A percentile compares a stretch with the other conserved stretches of the same genome.
phyloP scores from a whole-genome alignment of 2,888 invertebrate genomes.

The Cylindroiulus punctatus region DNA sequence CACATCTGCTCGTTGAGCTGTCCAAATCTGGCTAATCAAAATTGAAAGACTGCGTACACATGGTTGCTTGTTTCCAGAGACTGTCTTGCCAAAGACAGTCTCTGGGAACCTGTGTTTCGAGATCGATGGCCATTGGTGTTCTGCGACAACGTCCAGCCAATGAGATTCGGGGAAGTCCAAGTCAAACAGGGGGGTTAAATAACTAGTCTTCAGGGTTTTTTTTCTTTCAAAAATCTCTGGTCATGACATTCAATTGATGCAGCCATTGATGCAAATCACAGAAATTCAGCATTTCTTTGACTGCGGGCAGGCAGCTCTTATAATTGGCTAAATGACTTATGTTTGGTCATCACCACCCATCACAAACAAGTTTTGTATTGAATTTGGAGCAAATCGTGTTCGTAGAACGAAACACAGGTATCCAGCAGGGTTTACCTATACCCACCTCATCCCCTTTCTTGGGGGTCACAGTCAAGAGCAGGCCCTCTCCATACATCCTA shows the following conservation, averaged over 20 bases:
- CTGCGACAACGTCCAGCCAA: background rate
- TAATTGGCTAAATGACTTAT: conserved; percentile 12
- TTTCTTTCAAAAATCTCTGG: background rate
- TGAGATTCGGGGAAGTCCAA: background rate
- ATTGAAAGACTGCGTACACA: no score
- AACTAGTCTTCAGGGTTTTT: background rate
- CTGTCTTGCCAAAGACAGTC: background rate
- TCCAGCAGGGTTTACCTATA: conserved; percentile 9
- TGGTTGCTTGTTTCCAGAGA: no score
- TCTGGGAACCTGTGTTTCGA: no score
- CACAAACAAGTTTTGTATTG: conserved; percentile 16
- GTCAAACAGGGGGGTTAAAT: background rate
- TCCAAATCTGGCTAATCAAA: no score
- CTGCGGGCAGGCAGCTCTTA: background rate
- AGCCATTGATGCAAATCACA: conserved; percentile 25
- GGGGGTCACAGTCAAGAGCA: conserved; percentile 33
- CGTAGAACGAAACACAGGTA: background rate
- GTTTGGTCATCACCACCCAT: conserved; percentile 9
- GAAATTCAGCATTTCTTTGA: background rate
- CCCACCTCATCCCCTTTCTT: background rate
- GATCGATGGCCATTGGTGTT: background rate
- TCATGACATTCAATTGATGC: background rate
- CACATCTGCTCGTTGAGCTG: no score
- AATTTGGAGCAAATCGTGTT: conserved; percentile 19
- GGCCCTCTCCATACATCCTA: background rate